A percentile compares a stretch with the other conserved stretches of the same genome.
These are phyloP conservation scores for Sphaerodactylus townsendi DNA, from an alignment of 2,113 vertebrate species.

Conservation along the genomic window DNA sequence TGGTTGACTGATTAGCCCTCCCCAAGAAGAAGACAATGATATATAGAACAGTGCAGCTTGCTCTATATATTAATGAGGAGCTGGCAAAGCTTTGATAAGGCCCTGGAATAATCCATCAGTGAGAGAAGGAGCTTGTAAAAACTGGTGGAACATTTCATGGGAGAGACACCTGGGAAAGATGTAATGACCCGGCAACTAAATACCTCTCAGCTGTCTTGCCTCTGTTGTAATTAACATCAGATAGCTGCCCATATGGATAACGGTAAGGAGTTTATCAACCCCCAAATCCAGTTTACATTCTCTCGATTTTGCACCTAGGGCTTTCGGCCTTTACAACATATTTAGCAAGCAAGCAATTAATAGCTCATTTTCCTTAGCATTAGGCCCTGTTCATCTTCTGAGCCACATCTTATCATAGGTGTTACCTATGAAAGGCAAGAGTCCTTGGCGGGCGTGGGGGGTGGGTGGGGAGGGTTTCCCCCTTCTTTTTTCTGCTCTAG, in stretches of 20 bases:
- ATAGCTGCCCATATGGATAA: slow-evolving; percentile 64
- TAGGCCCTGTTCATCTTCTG: slow-evolving; percentile 77
- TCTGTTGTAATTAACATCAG: slow-evolving; percentile 78
- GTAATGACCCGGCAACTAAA: slow-evolving; percentile 78
- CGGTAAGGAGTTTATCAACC: slow-evolving; percentile 66
- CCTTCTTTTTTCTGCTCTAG: slow-evolving; percentile 59
- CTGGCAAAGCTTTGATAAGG: slow-evolving; percentile 92
- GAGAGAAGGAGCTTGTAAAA: slow-evolving; percentile 78
- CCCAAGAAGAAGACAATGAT: slow-evolving; percentile 91
- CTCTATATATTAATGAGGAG: slow-evolving; percentile 94
- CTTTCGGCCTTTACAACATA: slow-evolving; percentile 64
- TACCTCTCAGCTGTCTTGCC: slow-evolving; percentile 71
- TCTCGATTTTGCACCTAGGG: slow-evolving; percentile 56
- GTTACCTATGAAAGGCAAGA: slow-evolving; percentile 73
- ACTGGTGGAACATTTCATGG: slow-evolving; percentile 74
- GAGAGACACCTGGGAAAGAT: slow-evolving; percentile 78
- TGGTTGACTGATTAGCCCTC: slow-evolving; percentile 91
- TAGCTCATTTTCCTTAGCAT: slow-evolving; percentile 77
- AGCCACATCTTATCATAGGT: slow-evolving; percentile 75
- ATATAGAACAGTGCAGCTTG: slow-evolving; percentile 79
- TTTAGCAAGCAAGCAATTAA: slow-evolving; percentile 81
- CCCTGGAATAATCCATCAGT: slow-evolving; percentile 85
- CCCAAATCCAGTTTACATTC: slow-evolving; percentile 62
- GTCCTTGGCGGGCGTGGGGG: slow-evolving; percentile 33
- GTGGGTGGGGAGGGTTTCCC: too few species aligned